Evolutionary conservation across 2,888 invertebrate genomes (phyloP), one percentile per base, ranked within the genome.

Genomic region (Metellina segmentata): DNA sequence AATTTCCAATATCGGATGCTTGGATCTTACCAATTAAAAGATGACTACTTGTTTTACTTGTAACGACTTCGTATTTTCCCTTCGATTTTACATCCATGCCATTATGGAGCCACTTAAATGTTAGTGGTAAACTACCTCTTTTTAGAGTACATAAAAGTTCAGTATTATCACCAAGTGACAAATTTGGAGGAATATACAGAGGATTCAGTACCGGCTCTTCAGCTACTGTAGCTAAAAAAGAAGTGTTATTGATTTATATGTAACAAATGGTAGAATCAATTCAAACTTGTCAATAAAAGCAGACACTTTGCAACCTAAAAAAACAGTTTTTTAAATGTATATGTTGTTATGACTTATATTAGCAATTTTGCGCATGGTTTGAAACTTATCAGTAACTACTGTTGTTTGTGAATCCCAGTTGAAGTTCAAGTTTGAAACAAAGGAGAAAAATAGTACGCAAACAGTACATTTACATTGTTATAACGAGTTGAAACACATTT

Each of bases 1-100:
- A 93, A 77, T 93, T 93, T 16, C 93, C 93, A n/a, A 93, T 89
- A 79, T 93, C 81, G 4, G 82, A 53, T 1, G 88, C 75, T 70
- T 83, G 75, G 19, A 93, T 81, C 34, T 72, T 70, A 7, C 71
- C 88, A 7, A 93, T 93, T 0, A 51, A 81, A 19, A 89, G 48
- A 52, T 49, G 75, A 6, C 89, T 89, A 13, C 69, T 85, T 19
- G 48, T 92, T 77, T 89, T 53, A 9, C 81, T 74, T 5, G 81
- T 81, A 6, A 69, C 51, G 1, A 92, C 72, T 34, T 85, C 61
- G 13, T 75, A 52, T 5, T 81, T 87, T 16, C 70, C 8, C 7
- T 53, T 82, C 7, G 71, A 9, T 9, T 51, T 19, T 5, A 90
- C 19, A 11, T 70, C 71, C 6, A 53, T 16, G 13, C 77, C 86